phyloP scores from a whole-genome alignment of 2,888 invertebrate species.

The Myopa testacea region DNA sequence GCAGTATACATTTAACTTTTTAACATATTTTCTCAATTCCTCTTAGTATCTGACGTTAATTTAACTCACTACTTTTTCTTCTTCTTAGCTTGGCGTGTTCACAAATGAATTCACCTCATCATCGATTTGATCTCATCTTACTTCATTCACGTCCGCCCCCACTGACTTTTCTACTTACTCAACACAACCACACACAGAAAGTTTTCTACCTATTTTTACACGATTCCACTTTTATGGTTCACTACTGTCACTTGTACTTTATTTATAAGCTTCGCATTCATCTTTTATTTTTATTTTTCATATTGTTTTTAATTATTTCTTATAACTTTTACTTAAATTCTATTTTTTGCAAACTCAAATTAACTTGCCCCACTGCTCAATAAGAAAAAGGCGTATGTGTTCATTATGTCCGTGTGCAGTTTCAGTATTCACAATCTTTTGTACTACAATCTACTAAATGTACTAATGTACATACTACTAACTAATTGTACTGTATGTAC shows the following conservation, averaged over 20 bases:
- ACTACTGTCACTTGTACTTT: too few species aligned
- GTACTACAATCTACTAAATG: too few species aligned
- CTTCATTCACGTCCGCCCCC: conserved; percentile 41
- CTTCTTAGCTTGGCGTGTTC: conserved; percentile 18
- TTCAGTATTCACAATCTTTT: too few species aligned
- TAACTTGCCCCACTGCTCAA: conserved; percentile 24
- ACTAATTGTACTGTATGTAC: too few species aligned
- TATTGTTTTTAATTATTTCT: conserved; percentile 6
- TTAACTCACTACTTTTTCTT: conserved; percentile 8
- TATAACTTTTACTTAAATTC: neutral
- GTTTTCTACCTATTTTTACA: conserved; percentile 23
- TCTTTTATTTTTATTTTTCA: neutral
- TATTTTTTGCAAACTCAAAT: conserved; percentile 1
- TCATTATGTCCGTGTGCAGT: neutral
- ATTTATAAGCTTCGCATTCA: neutral
- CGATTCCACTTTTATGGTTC: neutral
- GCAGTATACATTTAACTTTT: neutral
- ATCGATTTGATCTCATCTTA: conserved; percentile 52
- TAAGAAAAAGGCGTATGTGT: conserved; percentile 43
- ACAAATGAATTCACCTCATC: conserved; percentile 33
- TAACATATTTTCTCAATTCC: neutral
- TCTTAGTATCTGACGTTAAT: neutral
- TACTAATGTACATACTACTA: too few species aligned
- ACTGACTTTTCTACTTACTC: conserved; percentile 14
- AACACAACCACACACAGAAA: conserved; percentile 22